Base-by-base conservation (phyloP, 2,113 vertebrate genomes). In the Gulo gulo region DNA sequence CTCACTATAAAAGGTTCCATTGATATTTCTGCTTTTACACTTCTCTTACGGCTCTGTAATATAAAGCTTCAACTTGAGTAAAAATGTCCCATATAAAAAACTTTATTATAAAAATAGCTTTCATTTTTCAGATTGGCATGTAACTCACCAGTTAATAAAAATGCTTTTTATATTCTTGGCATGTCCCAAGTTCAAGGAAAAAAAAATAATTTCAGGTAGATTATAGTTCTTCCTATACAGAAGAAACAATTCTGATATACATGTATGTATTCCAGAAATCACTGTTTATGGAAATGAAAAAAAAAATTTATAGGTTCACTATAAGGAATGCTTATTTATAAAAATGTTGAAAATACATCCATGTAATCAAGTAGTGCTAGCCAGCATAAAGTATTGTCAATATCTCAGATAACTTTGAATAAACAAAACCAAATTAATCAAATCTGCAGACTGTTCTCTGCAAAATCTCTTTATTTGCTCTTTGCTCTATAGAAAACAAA, bases 61-160 rank as follows among this genome's bases (percentile, higher is more conserved):
- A 63, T 10, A 47, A n/a, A 83, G 2, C 74, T 97, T 91, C 14
- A 86, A 73, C n/a, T 63, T 76, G 11, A 85, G 4, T 65, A 59
- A 94, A 88, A 92, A 92, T 42, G 21, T 59, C 57, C 45, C 59
- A 82, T 24, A 78, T 5, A 12, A 36, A 81, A 83, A 92, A 50
- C 50, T 94, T 69, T 79, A 93, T 78, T 94, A 52, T 42, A 94
- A 15, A 76, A 84, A 78, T 73, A 94, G 8, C 7, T 94, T 94
- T 88, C 26, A 69, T 73, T 85, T 97, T 96, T 95, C 36, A 97
- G 45, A 88, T 14, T 91, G 78, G 15, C 52, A 67, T 63, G 47
- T 42, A 93, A 92, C 14, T 93, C 4, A 93, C 69, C 47, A 93
- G 18, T 76, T 92, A 94, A 82, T 88, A 83, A 71, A 94, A 92